Conservation (phyloP, 2,113 vertebrate species). For the Phyllopteryx taeniolatus region DNA sequence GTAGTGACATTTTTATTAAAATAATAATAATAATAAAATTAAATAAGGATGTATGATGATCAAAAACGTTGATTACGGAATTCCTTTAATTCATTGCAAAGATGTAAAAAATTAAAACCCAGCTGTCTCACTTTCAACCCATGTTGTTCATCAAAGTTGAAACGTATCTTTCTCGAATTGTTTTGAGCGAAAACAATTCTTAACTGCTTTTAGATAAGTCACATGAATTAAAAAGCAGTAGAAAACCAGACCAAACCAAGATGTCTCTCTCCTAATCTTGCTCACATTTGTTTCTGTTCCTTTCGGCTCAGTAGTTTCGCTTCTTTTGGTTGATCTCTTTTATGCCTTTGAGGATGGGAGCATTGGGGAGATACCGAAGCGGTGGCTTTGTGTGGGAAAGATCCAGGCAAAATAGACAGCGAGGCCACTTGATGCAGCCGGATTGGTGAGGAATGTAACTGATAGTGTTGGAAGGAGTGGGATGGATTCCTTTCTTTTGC, state of each 20-base stretch:
- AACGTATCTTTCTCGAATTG: neutral
- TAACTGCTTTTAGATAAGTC: constrained; percentile 15
- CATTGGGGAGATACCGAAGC: constrained; percentile 15
- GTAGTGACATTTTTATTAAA: no score
- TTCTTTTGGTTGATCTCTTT: constrained; percentile 10
- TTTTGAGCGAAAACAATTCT: no score
- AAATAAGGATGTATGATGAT: no score
- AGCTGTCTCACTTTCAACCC: neutral
- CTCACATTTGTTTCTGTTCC: constrained; percentile 17
- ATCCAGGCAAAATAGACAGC: constrained; percentile 50
- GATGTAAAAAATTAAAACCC: no score
- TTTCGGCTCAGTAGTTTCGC: constrained; percentile 7
- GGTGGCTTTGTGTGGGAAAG: constrained; percentile 58
- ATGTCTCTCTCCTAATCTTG: constrained; percentile 21
- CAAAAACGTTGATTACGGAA: neutral
- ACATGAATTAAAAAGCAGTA: constrained; percentile 1
- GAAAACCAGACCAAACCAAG: constrained; percentile 4
- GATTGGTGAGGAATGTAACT: constrained; percentile 62
- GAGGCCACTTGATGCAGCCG: constrained; percentile 55
- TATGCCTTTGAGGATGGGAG: constrained; percentile 4
- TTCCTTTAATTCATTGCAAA: no score
- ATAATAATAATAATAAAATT: no score
- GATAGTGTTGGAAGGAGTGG: constrained; percentile 60
- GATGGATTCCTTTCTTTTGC: constrained; percentile 47
- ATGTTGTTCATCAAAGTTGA: neutral